These are phyloP conservation scores for Xanthostigma xanthostigma DNA, from an alignment of 2,888 invertebrate species.

Conservation along the genomic window DNA sequence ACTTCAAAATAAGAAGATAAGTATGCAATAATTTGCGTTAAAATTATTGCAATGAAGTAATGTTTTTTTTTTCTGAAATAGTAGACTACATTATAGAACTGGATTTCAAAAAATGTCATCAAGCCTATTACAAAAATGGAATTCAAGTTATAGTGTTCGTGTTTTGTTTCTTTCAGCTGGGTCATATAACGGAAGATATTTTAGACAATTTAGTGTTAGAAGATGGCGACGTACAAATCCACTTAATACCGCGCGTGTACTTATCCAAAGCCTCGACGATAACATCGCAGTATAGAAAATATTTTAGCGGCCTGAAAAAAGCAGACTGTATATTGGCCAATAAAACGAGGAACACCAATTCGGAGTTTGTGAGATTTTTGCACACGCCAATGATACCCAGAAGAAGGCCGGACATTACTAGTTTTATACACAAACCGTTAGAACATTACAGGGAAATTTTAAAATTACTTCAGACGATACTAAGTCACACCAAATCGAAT, in stretches of 20 bases:
- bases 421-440: slow-evolving; percentile 68
- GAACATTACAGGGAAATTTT: slow-evolving; percentile 61
- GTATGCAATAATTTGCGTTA: too few relatives aligned
- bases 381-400: slow-evolving; percentile 69
- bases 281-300: slow-evolving; percentile 64
- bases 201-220: slow-evolving; percentile 58
- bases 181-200: slow-evolving; percentile 67
- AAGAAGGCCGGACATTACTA: slow-evolving; percentile 69
- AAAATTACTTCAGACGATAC: slow-evolving; percentile 39
- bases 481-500: slow-evolving; percentile 30
- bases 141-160: neutral
- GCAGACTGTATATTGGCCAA: slow-evolving; percentile 74
- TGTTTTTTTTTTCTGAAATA: too few relatives aligned
- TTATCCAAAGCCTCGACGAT: slow-evolving; percentile 57
- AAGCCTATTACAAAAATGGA: too few relatives aligned
- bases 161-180: slow-evolving; percentile 35
- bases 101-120: too few relatives aligned
- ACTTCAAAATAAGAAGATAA: too few relatives aligned
- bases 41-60: too few relatives aligned
- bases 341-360: slow-evolving; percentile 56
- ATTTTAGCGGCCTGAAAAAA: slow-evolving; percentile 69
- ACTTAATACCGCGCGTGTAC: slow-evolving; percentile 54
- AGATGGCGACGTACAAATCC: slow-evolving; percentile 55
- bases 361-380: slow-evolving; percentile 66
- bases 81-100: too few relatives aligned